These are phyloP conservation scores for Toxotes chatareus DNA, from an alignment of 2,113 vertebrate species.

Conservation along the genomic window DNA sequence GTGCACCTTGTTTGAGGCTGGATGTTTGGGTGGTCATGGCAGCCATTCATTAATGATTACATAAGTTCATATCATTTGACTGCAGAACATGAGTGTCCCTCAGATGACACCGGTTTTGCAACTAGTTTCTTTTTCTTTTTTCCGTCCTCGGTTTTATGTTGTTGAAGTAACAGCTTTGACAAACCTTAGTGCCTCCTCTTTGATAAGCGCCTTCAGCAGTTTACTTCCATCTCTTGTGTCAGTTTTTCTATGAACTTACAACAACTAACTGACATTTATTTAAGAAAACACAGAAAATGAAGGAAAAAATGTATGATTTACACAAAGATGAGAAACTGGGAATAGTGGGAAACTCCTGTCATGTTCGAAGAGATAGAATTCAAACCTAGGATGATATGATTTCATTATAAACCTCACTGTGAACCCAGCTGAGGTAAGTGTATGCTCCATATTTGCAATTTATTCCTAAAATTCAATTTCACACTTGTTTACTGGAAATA, in stretches of 20 bases:
- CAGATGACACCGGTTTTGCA: conserved; percentile 17
- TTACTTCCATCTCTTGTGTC: neutral
- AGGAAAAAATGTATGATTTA: too few species aligned
- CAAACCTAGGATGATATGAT: too few species aligned
- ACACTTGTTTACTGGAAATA: too few species aligned
- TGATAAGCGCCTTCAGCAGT: neutral
- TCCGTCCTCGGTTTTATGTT: neutral
- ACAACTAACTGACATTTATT: neutral
- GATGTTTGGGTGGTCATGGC: neutral
- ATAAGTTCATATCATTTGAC: conserved; percentile 18
- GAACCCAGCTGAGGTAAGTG: too few species aligned
- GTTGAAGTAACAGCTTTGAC: conserved; percentile 14
- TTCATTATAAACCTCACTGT: too few species aligned
- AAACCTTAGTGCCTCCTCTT: neutral
- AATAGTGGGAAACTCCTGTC: too few species aligned
- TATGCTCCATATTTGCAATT: neutral
- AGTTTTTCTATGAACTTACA: neutral
- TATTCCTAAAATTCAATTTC: neutral
- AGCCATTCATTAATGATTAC: conserved; percentile 24
- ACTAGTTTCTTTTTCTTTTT: conserved; percentile 5
- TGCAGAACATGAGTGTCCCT: conserved; percentile 4
- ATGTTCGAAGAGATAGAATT: too few species aligned
- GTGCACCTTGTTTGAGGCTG: conserved; percentile 2
- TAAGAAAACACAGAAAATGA: too few species aligned
- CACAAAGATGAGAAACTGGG: too few species aligned